Evolutionary conservation across 2,888 invertebrate species (phyloP).

Genomic region (Rhamnusium bicolor): DNA sequence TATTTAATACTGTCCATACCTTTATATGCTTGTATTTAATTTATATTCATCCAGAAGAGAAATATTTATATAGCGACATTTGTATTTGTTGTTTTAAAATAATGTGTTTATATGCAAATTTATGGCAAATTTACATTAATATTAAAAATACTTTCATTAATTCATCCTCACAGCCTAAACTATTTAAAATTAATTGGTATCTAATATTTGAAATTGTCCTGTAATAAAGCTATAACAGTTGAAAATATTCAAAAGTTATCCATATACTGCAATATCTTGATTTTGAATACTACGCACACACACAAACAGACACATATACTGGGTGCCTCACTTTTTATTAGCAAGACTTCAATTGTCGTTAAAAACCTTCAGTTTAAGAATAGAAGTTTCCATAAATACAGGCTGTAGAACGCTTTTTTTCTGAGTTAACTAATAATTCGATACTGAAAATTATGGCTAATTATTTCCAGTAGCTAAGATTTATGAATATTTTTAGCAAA

Average conservation of each 20-base stretch:
- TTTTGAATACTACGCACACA: too few relatives aligned
- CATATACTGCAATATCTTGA: neutral
- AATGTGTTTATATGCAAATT: conserved; percentile 49
- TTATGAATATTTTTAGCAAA: too few relatives aligned
- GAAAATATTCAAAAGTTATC: neutral
- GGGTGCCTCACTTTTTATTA: too few relatives aligned
- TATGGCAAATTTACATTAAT: conserved; percentile 27
- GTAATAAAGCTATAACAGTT: neutral
- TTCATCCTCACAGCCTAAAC: neutral
- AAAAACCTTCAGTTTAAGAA: too few relatives aligned
- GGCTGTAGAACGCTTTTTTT: too few relatives aligned
- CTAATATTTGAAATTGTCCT: neutral
- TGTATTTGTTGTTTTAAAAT: conserved; percentile 24
- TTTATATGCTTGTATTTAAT: conserved; percentile 44
- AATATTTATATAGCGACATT: conserved; percentile 45
- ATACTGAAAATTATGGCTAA: too few relatives aligned
- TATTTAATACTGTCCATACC: conserved; percentile 32
- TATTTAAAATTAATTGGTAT: neutral
- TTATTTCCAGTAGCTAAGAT: too few relatives aligned
- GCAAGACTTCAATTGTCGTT: too few relatives aligned
- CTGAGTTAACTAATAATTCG: too few relatives aligned
- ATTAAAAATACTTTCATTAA: conserved; percentile 23
- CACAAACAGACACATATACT: too few relatives aligned
- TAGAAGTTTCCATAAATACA: too few relatives aligned
- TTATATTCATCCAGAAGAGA: conserved; percentile 41